A percentile compares a stretch with the other conserved stretches of the same genome.
Conservation (phyloP, 2,888 invertebrate genomes). For the Nemotelus pantherinus region DNA sequence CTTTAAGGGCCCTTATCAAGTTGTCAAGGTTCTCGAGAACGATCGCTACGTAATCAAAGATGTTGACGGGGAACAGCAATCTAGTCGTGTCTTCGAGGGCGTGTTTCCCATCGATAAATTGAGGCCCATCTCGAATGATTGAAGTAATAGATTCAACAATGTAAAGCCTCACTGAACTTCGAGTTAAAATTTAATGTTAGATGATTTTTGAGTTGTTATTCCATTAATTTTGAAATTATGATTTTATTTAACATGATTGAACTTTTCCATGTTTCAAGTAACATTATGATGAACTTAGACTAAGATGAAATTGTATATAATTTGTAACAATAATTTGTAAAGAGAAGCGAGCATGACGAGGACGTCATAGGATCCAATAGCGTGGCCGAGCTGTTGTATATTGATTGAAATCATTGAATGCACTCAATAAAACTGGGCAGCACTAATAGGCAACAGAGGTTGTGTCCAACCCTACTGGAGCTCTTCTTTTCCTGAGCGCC, state of each 20-base stretch:
- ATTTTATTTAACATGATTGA: neutral
- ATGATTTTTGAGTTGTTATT: no score
- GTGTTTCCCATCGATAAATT: neutral
- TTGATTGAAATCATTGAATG: neutral
- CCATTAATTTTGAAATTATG: neutral
- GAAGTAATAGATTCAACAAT: no score
- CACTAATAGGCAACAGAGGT: no score
- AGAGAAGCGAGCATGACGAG: neutral
- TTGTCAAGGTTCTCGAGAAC: neutral
- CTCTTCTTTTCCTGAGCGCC: no score
- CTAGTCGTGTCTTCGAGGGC: neutral
- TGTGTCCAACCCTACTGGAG: no score
- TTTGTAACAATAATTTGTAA: neutral
- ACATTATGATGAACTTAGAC: neutral
- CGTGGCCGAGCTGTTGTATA: slow-evolving; percentile 13
- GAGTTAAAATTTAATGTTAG: no score
- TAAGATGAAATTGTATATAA: neutral
- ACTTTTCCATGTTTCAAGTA: neutral
- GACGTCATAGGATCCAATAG: neutral
- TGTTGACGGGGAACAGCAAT: neutral
- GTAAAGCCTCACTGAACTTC: no score
- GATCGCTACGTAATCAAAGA: neutral
- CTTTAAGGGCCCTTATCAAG: neutral
- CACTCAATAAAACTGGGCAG: no score
- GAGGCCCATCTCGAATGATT: neutral